These are phyloP conservation scores for Marasmarcha lunaedactyla DNA, from an alignment of 2,888 invertebrate species.

Conservation along the genomic window DNA sequence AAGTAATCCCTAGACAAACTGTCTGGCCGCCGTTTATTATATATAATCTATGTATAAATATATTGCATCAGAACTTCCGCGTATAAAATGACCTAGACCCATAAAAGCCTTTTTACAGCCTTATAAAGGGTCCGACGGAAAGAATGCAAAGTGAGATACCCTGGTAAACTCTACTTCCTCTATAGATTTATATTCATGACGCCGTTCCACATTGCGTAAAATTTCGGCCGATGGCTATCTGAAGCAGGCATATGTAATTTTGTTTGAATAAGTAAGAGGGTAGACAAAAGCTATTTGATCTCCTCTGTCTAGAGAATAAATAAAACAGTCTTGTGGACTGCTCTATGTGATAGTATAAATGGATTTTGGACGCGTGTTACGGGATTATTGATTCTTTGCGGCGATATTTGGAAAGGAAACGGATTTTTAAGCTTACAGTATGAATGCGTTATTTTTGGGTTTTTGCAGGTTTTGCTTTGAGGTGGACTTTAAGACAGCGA, in stretches of 20 bases:
- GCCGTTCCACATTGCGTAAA: slow-evolving; percentile 65
- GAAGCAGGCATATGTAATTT: slow-evolving; percentile 69
- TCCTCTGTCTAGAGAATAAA: slow-evolving; percentile 53
- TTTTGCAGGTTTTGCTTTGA: too few relatives aligned
- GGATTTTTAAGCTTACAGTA: too few relatives aligned
- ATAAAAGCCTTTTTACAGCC: too few relatives aligned
- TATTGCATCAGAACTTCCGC: neutral
- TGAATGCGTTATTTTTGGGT: too few relatives aligned
- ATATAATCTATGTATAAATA: too few relatives aligned
- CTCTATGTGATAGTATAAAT: slow-evolving; percentile 61
- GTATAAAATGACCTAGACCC: slow-evolving; percentile 56
- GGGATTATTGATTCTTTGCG: slow-evolving; percentile 46
- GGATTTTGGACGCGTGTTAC: slow-evolving; percentile 51
- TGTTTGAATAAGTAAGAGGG: slow-evolving; percentile 69
- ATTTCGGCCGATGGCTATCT: slow-evolving; percentile 68
- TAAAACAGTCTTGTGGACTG: slow-evolving; percentile 42
- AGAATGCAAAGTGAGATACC: slow-evolving; percentile 68
- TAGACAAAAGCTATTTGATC: slow-evolving; percentile 69
- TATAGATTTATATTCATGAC: slow-evolving; percentile 71
- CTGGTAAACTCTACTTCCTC: slow-evolving; percentile 16
- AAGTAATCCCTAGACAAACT: too few relatives aligned
- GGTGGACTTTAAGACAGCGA: too few relatives aligned
- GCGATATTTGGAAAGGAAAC: slow-evolving; percentile 18
- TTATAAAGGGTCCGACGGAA: slow-evolving; percentile 60
- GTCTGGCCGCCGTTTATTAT: too few relatives aligned